phyloP scores from a whole-genome alignment of 2,888 invertebrate species.

The Rotaria macrura region DNA sequence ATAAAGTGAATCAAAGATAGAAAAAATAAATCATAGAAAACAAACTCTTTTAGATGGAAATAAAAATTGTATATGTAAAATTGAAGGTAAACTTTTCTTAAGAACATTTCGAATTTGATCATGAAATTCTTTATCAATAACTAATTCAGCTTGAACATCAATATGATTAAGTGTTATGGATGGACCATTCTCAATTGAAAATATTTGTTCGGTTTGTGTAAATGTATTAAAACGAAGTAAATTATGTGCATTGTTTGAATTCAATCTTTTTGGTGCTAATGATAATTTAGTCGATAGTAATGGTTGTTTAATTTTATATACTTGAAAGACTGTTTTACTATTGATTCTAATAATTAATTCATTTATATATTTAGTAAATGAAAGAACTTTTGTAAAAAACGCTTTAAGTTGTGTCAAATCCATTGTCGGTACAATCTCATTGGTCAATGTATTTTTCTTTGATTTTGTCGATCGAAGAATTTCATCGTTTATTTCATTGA shows the following conservation, averaged over 20 bases:
- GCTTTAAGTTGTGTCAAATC: not conserved
- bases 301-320: not conserved
- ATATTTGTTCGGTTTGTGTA: not conserved
- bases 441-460: not conserved
- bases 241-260: not conserved
- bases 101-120: not conserved
- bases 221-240: not conserved
- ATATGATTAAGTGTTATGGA: not conserved
- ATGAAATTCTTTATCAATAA: not conserved
- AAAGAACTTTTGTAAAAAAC: not conserved
- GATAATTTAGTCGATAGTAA: not conserved
- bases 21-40: too few relatives aligned
- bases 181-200: not conserved
- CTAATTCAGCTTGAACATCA: not conserved
- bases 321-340: not conserved
- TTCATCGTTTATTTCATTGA: too few relatives aligned
- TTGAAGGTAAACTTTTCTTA: not conserved
- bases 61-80: not conserved
- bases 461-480: not conserved
- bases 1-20: too few relatives aligned
- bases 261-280: not conserved
- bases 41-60: not conserved
- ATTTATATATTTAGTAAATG: not conserved
- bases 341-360: not conserved
- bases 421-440: not conserved